Conservation (phyloP, 2,888 invertebrate genomes). For the Meghimatium bilineatum region DNA sequence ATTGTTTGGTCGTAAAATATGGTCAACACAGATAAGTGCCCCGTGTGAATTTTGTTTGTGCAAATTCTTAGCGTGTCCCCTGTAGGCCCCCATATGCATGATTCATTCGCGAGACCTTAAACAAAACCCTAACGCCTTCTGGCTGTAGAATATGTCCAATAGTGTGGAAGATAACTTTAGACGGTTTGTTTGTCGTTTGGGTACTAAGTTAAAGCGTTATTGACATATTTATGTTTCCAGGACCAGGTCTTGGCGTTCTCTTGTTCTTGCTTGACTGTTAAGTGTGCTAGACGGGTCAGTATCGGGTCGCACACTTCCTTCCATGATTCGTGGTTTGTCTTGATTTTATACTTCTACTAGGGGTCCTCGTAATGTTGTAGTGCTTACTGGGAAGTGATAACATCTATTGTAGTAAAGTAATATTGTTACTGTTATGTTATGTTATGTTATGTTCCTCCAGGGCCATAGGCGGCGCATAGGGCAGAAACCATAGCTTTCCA, state of each 20-base stretch:
- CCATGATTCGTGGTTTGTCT: too few relatives aligned
- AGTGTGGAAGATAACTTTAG: neutral
- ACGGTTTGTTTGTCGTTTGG: slow-evolving; percentile 7
- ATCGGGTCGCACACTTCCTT: too few relatives aligned
- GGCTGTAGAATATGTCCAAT: neutral
- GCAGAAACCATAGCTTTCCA: too few relatives aligned
- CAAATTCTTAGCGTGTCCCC: slow-evolving; percentile 21
- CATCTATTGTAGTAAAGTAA: too few relatives aligned
- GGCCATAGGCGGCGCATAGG: too few relatives aligned
- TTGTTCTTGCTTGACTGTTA: neutral
- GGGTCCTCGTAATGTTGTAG: too few relatives aligned
- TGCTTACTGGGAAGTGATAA: too few relatives aligned
- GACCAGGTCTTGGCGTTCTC: neutral
- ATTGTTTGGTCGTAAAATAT: slow-evolving; percentile 34
- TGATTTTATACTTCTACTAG: too few relatives aligned
- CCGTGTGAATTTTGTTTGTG: slow-evolving; percentile 33
- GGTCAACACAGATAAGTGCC: slow-evolving; percentile 40
- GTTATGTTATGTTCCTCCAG: too few relatives aligned
- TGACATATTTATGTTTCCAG: neutral
- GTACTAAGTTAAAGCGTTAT: slow-evolving; percentile 6
- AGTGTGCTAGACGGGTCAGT: too few relatives aligned
- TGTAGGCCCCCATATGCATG: neutral
- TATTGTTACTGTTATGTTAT: too few relatives aligned
- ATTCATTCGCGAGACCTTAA: neutral
- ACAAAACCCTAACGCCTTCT: neutral